Evolutionary conservation across 1,140 invertebrate genomes (phyloP).

Genomic region (Lepidurus packardi): DNA sequence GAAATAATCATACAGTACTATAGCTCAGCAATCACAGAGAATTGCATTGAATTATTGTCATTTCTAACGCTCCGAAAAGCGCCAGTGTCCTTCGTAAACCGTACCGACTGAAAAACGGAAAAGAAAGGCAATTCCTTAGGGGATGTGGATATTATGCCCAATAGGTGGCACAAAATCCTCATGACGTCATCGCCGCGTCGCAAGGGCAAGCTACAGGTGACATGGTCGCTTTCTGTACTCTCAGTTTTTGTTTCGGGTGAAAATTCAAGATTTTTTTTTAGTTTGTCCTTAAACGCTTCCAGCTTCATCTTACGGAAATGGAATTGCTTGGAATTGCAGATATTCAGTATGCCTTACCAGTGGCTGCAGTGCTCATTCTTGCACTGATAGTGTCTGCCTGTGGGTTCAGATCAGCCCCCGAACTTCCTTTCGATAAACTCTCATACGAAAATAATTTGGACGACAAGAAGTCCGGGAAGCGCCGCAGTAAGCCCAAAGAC

Average conservation of each 20-base stretch:
- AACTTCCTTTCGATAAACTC: slow-evolving; percentile 27
- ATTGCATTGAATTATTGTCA: too few species aligned
- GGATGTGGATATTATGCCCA: neutral
- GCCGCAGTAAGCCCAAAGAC: slow-evolving; percentile 25
- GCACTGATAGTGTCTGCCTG: slow-evolving; percentile 22
- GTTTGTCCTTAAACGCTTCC: neutral
- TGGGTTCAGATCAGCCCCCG: slow-evolving; percentile 26
- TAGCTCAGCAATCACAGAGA: too few species aligned
- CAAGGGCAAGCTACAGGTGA: slow-evolving; percentile 20
- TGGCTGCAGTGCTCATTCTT: slow-evolving; percentile 27
- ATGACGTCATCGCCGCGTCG: slow-evolving; percentile 12
- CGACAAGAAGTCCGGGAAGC: slow-evolving; percentile 1
- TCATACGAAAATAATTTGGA: neutral
- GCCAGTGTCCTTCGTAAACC: too few species aligned
- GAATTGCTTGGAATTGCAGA: neutral
- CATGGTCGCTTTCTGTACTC: neutral
- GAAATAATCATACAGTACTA: too few species aligned
- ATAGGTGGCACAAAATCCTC: neutral
- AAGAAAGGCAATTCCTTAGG: neutral
- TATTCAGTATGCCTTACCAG: slow-evolving; percentile 25
- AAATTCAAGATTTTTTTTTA: neutral
- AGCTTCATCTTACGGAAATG: neutral
- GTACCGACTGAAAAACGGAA: neutral
- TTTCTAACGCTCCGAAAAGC: too few species aligned
- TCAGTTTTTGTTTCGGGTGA: slow-evolving; percentile 2